A percentile compares a stretch with the other conserved stretches of the same genome.
These are phyloP conservation scores for Cottoperca gobio DNA, from an alignment of 2,797 vertebrate species.

Conservation along the genomic window DNA sequence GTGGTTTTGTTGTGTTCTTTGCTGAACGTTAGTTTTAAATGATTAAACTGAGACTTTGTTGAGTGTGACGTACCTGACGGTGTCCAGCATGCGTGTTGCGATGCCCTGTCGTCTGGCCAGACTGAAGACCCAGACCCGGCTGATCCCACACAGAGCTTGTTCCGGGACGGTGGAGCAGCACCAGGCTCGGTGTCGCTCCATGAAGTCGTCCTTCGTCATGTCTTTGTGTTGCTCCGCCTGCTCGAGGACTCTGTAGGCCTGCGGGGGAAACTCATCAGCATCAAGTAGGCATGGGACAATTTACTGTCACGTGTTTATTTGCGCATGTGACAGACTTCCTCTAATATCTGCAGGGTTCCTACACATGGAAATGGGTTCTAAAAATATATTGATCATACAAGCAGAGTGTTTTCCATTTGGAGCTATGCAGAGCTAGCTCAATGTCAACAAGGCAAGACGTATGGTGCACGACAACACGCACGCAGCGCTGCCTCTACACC, in stretches of 20 bases:
- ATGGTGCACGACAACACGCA: no score
- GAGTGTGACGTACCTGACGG: constrained; percentile 80
- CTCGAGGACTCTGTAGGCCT: constrained; percentile 92
- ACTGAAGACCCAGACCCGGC: constrained; percentile 95
- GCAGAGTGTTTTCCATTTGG: no score
- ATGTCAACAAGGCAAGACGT: no score
- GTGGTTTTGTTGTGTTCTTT: no score
- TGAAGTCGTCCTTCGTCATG: constrained; percentile 72
- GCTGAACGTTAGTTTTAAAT: no score
- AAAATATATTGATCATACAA: no score
- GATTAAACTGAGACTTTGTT: no score
- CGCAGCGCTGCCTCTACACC: no score
- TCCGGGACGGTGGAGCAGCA: constrained; percentile 89
- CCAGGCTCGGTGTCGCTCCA: constrained; percentile 92
- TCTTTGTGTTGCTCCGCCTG: constrained; percentile 75
- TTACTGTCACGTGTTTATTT: not conserved
- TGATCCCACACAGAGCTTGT: constrained; percentile 90
- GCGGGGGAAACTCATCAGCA: not conserved
- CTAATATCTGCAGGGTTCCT: no score
- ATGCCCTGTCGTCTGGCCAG: constrained; percentile 86
- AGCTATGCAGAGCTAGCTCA: no score
- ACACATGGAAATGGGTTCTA: no score
- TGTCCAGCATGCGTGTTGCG: constrained; percentile 90
- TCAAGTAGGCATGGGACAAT: not conserved
- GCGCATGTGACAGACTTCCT: not conserved